phyloP scores from a whole-genome alignment of 2,797 vertebrate genomes.

The Periophthalmus magnuspinnatus region DNA sequence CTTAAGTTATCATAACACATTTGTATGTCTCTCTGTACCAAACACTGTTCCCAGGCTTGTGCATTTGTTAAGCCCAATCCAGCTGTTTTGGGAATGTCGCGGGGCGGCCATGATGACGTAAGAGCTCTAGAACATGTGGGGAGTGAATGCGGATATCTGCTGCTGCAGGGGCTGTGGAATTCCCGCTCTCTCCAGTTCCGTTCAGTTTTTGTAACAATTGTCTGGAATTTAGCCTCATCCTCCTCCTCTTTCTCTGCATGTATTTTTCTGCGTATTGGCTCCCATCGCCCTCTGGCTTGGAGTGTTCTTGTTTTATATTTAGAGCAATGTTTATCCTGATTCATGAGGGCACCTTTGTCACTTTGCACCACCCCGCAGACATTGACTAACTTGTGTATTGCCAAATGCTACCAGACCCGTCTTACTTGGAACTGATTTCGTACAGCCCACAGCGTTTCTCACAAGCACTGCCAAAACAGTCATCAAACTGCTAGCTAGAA shows the following conservation, averaged over 20 bases:
- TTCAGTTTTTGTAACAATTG: constrained; percentile 75
- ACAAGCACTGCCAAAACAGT: constrained; percentile 19
- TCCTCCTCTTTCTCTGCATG: constrained; percentile 33
- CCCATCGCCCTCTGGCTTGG: constrained; percentile 30
- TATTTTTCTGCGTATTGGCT: constrained; percentile 29
- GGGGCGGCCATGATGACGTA: constrained; percentile 72
- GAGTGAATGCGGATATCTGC: constrained; percentile 63
- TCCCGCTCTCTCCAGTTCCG: constrained; percentile 52
- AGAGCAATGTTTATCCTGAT: constrained; percentile 36
- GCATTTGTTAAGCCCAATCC: constrained; percentile 61
- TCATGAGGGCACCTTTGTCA: constrained; percentile 26
- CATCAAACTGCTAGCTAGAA: background rate
- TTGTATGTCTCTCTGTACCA: background rate
- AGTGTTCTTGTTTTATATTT: constrained; percentile 52
- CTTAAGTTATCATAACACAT: background rate
- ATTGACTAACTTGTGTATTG: background rate
- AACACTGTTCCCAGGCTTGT: constrained; percentile 59
- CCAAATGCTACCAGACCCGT: constrained; percentile 13
- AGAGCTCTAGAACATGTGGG: constrained; percentile 39
- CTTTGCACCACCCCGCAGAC: background rate
- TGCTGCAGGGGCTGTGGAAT: constrained; percentile 67
- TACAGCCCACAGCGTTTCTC: constrained; percentile 23
- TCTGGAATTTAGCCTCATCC: constrained; percentile 59
- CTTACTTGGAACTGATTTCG: background rate
- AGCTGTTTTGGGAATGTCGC: constrained; percentile 72